These are phyloP conservation scores for pig (Sus scrofa) DNA, from an alignment of 2,113 vertebrate genomes.

Conservation along the genomic window DNA sequence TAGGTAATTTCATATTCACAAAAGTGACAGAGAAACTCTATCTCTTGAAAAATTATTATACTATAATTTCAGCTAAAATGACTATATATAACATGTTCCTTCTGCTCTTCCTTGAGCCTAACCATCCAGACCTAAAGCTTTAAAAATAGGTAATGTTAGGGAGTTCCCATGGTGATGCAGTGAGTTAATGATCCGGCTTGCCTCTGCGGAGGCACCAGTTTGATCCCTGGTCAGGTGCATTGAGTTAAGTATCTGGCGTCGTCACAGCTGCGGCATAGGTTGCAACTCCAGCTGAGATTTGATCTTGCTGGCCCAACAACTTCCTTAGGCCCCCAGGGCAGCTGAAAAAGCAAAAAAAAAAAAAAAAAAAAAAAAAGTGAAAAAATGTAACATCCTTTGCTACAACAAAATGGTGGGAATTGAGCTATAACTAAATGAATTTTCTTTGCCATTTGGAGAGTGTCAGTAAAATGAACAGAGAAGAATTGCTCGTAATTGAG, in stretches of 20 bases:
- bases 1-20: not conserved
- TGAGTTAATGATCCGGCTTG: too few species aligned
- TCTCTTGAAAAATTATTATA: not conserved
- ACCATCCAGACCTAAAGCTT: not conserved
- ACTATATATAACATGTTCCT: not conserved
- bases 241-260: too few species aligned
- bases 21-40: not conserved
- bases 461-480: slow-evolving; percentile 14
- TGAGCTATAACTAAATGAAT: not conserved
- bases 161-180: too few species aligned
- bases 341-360: too few species aligned
- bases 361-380: too few species aligned
- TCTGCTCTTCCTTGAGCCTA: not conserved
- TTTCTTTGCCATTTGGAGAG: slow-evolving; percentile 35
- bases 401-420: not conserved
- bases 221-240: too few species aligned
- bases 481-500: slow-evolving; percentile 29
- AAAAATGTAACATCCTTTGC: not conserved
- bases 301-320: too few species aligned
- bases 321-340: too few species aligned
- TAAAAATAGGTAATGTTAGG: not conserved
- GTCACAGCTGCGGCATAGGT: too few species aligned
- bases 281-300: too few species aligned
- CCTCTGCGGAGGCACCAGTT: too few species aligned
- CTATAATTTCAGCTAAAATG: not conserved